A percentile compares a stretch with the other conserved stretches of the same genome.
phyloP scores from a whole-genome alignment of 2,797 vertebrate species.

The Poecilia picta region DNA sequence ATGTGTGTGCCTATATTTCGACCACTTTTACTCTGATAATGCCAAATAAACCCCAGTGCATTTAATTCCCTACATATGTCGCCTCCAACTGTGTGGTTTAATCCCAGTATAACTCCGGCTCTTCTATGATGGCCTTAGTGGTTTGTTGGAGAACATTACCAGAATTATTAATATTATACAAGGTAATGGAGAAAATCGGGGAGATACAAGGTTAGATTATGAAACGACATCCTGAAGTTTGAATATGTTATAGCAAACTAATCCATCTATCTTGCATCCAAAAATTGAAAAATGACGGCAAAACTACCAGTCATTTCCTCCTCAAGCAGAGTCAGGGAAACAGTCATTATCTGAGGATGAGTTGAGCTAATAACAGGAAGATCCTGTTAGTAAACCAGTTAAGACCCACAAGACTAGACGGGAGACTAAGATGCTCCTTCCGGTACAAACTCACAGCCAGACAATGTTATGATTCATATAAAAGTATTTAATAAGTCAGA shows the following conservation, averaged over 20 bases:
- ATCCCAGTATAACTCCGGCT: not conserved
- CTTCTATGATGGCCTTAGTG: not conserved
- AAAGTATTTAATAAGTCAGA: not conserved
- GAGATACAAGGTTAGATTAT: not conserved
- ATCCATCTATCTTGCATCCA: not conserved
- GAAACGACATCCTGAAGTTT: not conserved
- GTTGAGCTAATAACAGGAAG: not conserved
- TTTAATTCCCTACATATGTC: not conserved
- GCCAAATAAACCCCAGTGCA: not conserved
- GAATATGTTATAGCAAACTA: not conserved
- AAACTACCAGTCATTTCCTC: not conserved
- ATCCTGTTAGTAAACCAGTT: not conserved
- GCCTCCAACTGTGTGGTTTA: not conserved
- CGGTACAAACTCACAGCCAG: not conserved
- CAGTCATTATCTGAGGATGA: not conserved
- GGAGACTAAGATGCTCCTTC: not conserved
- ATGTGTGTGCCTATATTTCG: not conserved
- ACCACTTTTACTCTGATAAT: not conserved
- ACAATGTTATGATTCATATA: not conserved
- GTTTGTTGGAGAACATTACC: not conserved
- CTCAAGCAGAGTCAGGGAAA: not conserved
- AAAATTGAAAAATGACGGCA: not conserved
- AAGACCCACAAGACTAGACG: not conserved
- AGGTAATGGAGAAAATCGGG: not conserved
- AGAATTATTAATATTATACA: no score